A percentile compares a stretch with the other conserved stretches of the same genome.
Conservation (phyloP, 1,140 invertebrate species). For the Drosophila orosa region DNA sequence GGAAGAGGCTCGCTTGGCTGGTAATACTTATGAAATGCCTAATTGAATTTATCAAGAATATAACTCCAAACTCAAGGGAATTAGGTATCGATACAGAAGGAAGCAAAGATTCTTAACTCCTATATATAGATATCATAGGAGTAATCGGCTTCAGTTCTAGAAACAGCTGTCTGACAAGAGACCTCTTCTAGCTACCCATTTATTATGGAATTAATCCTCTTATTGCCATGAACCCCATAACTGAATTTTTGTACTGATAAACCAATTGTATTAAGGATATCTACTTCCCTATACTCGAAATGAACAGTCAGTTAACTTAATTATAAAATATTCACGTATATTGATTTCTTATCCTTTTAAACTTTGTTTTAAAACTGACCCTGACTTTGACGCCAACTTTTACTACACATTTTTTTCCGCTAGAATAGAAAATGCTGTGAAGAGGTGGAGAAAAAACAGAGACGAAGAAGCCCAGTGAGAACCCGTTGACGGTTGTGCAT, state of each 20-base stretch:
- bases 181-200: not conserved
- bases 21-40: not conserved
- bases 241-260: too few species aligned
- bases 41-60: not conserved
- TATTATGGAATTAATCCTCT: not conserved
- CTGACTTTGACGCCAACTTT: slow-evolving; percentile 31
- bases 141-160: not conserved
- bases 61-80: not conserved
- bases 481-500: slow-evolving; percentile 43
- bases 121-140: not conserved
- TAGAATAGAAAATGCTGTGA: not conserved
- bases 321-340: not conserved
- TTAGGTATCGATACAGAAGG: not conserved
- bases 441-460: not conserved
- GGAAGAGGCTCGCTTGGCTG: not conserved
- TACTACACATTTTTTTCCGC: not conserved
- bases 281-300: not conserved
- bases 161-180: not conserved
- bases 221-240: not conserved
- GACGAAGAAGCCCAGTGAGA: slow-evolving; percentile 25
- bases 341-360: not conserved
- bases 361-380: slow-evolving; percentile 13
- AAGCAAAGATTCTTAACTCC: not conserved
- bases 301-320: not conserved
- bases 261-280: not conserved